Evolutionary conservation across 2,113 vertebrate genomes (phyloP).

Genomic region (Ophthalmolycus amberensis): DNA sequence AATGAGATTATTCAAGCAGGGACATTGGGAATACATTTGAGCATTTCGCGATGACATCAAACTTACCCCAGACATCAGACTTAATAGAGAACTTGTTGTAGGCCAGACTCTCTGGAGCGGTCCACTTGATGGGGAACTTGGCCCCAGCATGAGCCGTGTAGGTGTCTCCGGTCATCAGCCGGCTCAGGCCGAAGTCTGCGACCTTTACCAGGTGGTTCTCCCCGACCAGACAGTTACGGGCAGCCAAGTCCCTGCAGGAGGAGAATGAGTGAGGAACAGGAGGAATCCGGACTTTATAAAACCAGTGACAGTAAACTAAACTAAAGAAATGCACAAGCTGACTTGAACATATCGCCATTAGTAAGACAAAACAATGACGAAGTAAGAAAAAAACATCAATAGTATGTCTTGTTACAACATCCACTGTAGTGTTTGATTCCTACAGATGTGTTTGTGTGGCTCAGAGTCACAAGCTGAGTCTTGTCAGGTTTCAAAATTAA

Average conservation of each 20-base stretch:
- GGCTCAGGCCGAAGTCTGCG: slow-evolving; percentile 96
- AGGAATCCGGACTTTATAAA: neutral
- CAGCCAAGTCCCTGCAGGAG: slow-evolving; percentile 91
- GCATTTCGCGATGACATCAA: neutral
- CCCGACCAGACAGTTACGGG: slow-evolving; percentile 98
- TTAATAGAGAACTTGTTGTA: slow-evolving; percentile 99
- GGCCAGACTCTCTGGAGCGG: slow-evolving; percentile 96
- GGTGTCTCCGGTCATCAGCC: slow-evolving; percentile 96
- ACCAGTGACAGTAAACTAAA: neutral
- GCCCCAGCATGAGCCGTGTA: slow-evolving; percentile 97
- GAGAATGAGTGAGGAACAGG: neutral
- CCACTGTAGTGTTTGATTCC: slow-evolving; percentile 8
- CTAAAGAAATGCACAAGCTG: neutral
- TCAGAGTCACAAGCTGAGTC: slow-evolving; percentile 42
- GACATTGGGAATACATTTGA: neutral
- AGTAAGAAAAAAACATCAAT: neutral
- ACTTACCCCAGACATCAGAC: slow-evolving; percentile 97
- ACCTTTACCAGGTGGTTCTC: slow-evolving; percentile 99
- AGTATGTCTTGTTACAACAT: slow-evolving; percentile 15
- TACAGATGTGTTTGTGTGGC: slow-evolving; percentile 1
- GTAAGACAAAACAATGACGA: neutral
- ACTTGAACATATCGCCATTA: neutral
- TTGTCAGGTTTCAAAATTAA: slow-evolving; percentile 51
- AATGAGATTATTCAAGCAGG: neutral
- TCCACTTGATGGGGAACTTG: slow-evolving; percentile 99